Conservation (phyloP, 2,113 vertebrate genomes). For the Cephalopterus ornatus region DNA sequence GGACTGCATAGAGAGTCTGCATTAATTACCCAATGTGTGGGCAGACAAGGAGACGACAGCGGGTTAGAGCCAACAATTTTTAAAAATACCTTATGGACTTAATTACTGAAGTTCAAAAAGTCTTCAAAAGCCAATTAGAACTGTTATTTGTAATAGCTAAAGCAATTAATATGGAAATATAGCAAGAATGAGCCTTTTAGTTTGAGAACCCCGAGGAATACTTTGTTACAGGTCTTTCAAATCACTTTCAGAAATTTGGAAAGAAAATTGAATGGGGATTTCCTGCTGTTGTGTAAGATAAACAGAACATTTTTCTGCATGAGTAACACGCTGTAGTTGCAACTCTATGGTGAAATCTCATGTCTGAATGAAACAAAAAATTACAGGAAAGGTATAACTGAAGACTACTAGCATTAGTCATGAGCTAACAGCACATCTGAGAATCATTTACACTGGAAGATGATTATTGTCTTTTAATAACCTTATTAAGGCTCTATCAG, state of each 20-base stretch:
- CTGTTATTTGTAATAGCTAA: slow-evolving; percentile 58
- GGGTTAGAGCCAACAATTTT: slow-evolving; percentile 26
- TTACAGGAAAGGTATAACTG: neutral
- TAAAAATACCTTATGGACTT: slow-evolving; percentile 54
- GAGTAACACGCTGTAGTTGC: neutral
- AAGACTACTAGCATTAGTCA: neutral
- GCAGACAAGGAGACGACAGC: slow-evolving; percentile 45
- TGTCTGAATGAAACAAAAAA: neutral
- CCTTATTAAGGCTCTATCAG: neutral
- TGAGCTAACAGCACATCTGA: neutral
- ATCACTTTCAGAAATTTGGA: slow-evolving; percentile 68
- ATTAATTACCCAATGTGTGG: slow-evolving; percentile 49
- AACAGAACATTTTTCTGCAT: slow-evolving; percentile 57
- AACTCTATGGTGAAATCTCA: neutral
- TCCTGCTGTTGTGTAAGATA: slow-evolving; percentile 66
- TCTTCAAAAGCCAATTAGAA: slow-evolving; percentile 64
- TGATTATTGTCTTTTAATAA: slow-evolving; percentile 41
- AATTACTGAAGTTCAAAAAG: slow-evolving; percentile 65
- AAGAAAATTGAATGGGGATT: slow-evolving; percentile 59
- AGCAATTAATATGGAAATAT: slow-evolving; percentile 67
- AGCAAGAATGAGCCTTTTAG: slow-evolving; percentile 32
- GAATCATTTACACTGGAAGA: slow-evolving; percentile 19
- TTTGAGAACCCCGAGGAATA: slow-evolving; percentile 54
- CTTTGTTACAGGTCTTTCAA: slow-evolving; percentile 62
- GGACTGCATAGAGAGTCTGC: slow-evolving; percentile 1